Percentiles rank a stretch among this genome's conserved stretches.
These are phyloP conservation scores for Chelon auratus DNA, from an alignment of 2,797 vertebrate genomes.

Conservation along the genomic window DNA sequence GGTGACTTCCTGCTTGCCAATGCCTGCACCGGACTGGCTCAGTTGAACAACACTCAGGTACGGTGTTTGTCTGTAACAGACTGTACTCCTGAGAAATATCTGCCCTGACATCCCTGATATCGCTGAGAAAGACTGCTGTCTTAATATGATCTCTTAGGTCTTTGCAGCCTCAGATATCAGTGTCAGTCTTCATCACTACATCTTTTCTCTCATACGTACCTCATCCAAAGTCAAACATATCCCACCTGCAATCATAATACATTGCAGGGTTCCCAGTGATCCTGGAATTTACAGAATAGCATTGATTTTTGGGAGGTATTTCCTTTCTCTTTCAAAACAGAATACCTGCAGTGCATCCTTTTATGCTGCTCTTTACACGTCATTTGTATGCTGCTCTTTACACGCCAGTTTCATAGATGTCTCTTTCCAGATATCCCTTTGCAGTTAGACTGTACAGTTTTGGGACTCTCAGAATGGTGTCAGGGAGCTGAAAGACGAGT, in stretches of 20 bases:
- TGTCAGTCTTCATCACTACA: slow-evolving; percentile 55
- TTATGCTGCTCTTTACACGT: not conserved
- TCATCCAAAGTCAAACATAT: slow-evolving; percentile 10
- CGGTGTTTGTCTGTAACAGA: not conserved
- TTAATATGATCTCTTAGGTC: slow-evolving; percentile 31
- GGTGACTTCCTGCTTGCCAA: slow-evolving; percentile 98
- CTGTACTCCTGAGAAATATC: slow-evolving; percentile 14
- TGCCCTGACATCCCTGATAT: slow-evolving; percentile 40
- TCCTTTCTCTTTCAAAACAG: not conserved
- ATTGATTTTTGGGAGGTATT: not conserved
- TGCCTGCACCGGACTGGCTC: slow-evolving; percentile 93
- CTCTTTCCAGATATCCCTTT: not conserved
- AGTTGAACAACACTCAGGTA: slow-evolving; percentile 97
- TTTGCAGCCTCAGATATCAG: slow-evolving; percentile 37
- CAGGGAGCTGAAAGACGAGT: too few species aligned
- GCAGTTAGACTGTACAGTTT: not conserved
- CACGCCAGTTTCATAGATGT: not conserved
- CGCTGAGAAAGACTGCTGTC: slow-evolving; percentile 50
- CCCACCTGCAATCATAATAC: not conserved
- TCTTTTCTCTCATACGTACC: slow-evolving; percentile 38
- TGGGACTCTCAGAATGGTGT: not conserved
- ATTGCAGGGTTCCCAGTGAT: not conserved
- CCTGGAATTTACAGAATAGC: not conserved
- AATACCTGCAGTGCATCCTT: not conserved
- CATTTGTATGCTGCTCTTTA: not conserved